Evolutionary conservation across 2,113 vertebrate species (phyloP), one percentile per base, ranked within the genome.

Genomic region (Cephalopterus ornatus): DNA sequence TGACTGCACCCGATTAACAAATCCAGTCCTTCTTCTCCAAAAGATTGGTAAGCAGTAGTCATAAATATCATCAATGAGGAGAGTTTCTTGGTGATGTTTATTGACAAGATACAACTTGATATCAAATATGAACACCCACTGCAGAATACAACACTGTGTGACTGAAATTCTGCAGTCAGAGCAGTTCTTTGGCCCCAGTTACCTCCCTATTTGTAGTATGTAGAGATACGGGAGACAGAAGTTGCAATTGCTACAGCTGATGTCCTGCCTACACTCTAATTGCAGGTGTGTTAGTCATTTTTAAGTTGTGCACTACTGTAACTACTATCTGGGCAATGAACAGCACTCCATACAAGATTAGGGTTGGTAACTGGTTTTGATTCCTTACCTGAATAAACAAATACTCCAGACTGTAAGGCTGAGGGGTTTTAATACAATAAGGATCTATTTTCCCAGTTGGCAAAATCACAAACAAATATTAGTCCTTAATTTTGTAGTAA

Each of bases 261-360:
- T 72, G 49, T 59, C 15, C 23, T 52, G 20, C 49, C 42, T 74
- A 63, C 8, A 8, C 28, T 89, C 72, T 39, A 35, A 44, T 56
- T 80, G 72, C 62, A 59, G 33, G 35, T 0, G 0, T 22, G 21
- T 13, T n/a, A 24, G 4, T 46, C 18, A 70, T n/a, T 46, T 46
- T 68, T 22, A 83, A 50, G 39, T 9, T 76, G 49, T 44, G 53
- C 14, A 8, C 26, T 63, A 11, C 32, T 24, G 2, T 13, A 84
- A 53, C 21, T 91, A 47, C 33, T 72, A 52, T 30, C 20, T 2
- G 1, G 46, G 52, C 30, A 74, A 24, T 3, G 12, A 88, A 30
- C 70, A 80, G 68, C 37, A 28, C 30, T 59, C n/a, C 65, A 3
- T 11, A 59, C 33, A 83, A 50, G 39, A 76, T 50, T 39, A 50